Conservation (phyloP, 2,888 invertebrate species). For the Drosophila cyrtoloma region DNA sequence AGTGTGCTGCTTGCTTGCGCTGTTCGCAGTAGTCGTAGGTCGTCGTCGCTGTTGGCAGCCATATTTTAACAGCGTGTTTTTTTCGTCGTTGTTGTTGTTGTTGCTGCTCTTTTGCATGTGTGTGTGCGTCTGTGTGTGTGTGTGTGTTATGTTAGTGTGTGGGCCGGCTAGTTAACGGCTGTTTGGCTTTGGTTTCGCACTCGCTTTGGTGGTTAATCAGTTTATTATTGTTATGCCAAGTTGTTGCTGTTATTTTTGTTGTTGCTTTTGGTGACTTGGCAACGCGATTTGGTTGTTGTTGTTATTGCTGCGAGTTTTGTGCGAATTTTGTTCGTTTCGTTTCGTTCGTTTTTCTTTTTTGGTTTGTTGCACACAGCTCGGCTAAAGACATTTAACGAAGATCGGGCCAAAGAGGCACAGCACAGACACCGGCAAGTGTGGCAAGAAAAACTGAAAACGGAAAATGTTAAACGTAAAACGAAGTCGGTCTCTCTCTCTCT, state of each 20-base stretch:
- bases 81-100: constrained; percentile 7
- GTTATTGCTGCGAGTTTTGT: neutral
- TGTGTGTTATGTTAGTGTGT: constrained; percentile 7
- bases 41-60: constrained; percentile 41
- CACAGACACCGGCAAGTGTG: constrained; percentile 13
- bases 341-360: neutral
- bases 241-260: constrained; percentile 4
- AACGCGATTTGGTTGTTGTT: constrained; percentile 19
- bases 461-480: constrained; percentile 40
- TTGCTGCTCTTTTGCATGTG: constrained; percentile 3
- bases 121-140: constrained; percentile 3
- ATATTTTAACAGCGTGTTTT: constrained; percentile 48
- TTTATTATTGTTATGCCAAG: constrained; percentile 19
- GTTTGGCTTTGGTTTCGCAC: constrained; percentile 49
- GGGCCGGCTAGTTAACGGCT: constrained; percentile 59
- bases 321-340: neutral
- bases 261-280: constrained; percentile 25
- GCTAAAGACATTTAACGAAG: constrained; percentile 22
- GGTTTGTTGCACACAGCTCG: neutral
- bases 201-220: constrained; percentile 48
- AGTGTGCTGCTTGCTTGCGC: constrained; percentile 16
- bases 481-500: constrained; percentile 16
- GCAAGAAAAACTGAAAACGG: constrained; percentile 15
- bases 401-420: constrained; percentile 40
- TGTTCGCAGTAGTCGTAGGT: constrained; percentile 52